A percentile compares a stretch with the other conserved stretches of the same genome.
Evolutionary conservation across 2,113 vertebrate species (phyloP).

Genomic region (Megaceryle maxima): DNA sequence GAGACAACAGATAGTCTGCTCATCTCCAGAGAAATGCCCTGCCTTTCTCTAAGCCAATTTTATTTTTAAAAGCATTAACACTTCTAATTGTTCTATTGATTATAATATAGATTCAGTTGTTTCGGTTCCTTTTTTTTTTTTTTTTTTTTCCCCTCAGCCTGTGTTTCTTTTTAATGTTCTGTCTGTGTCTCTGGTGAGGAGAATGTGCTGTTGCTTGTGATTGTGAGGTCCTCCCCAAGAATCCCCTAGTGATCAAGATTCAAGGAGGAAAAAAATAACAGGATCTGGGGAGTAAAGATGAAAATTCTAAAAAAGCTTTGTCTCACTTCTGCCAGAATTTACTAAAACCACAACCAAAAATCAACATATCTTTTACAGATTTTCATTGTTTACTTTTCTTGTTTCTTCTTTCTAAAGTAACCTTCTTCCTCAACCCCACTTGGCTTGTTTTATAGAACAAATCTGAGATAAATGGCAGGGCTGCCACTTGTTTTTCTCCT

Average conservation of each 20-base stretch:
- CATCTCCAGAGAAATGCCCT: background rate
- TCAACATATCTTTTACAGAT: background rate
- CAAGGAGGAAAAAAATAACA: background rate
- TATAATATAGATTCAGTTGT: background rate
- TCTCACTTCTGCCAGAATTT: background rate
- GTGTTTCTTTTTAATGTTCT: background rate
- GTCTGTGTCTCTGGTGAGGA: background rate
- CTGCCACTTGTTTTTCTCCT: background rate
- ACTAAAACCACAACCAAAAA: background rate
- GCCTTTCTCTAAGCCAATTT: background rate
- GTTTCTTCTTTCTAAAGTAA: background rate
- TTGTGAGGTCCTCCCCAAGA: background rate
- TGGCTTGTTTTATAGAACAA: background rate
- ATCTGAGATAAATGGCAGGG: background rate
- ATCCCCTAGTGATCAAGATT: background rate
- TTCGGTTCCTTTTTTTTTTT: background rate
- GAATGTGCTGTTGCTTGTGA: background rate
- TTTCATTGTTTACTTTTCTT: background rate
- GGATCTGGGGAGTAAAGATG: background rate
- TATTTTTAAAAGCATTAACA: background rate
- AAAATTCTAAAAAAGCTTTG: background rate
- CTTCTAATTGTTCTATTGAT: background rate
- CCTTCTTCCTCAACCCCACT: background rate
- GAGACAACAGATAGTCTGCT: background rate
- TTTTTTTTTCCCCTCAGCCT: background rate